These are phyloP conservation scores for Anaspis maculata DNA, from an alignment of 2,888 invertebrate genomes.

Conservation along the genomic window DNA sequence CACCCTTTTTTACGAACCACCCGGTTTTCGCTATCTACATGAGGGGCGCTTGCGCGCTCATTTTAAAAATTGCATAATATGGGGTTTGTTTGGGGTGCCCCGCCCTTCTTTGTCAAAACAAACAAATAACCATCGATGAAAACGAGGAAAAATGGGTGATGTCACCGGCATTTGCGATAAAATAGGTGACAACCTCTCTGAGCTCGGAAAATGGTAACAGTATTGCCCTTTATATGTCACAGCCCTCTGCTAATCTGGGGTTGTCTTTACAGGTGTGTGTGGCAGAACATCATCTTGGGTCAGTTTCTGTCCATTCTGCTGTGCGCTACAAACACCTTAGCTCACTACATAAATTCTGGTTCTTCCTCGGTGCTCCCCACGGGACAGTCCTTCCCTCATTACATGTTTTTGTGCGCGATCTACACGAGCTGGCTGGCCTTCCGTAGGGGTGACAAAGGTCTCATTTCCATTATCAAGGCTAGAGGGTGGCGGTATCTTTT, in stretches of 20 bases:
- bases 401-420: constrained; percentile 64
- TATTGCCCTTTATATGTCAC: constrained; percentile 1
- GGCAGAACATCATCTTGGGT: constrained; percentile 64
- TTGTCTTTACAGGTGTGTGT: constrained; percentile 51
- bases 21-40: too few species aligned
- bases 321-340: constrained; percentile 68
- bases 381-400: constrained; percentile 74
- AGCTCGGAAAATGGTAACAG: constrained; percentile 59
- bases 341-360: constrained; percentile 60
- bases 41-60: constrained; percentile 13
- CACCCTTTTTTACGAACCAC: too few species aligned
- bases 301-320: constrained; percentile 69
- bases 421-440: constrained; percentile 71
- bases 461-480: constrained; percentile 56
- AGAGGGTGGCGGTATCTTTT: constrained; percentile 72
- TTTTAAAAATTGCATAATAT: constrained; percentile 8
- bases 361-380: constrained; percentile 67
- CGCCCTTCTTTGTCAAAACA: constrained; percentile 24
- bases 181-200: constrained; percentile 58
- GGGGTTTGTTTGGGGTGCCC: constrained; percentile 18
- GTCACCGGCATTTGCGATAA: constrained; percentile 53
- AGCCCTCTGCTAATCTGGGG: too few species aligned
- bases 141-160: constrained; percentile 28
- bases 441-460: constrained; percentile 51
- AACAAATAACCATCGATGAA: constrained; percentile 13